These are phyloP conservation scores for Phrynosoma blainvillii DNA, from an alignment of 2,113 vertebrate genomes.

Conservation along the genomic window DNA sequence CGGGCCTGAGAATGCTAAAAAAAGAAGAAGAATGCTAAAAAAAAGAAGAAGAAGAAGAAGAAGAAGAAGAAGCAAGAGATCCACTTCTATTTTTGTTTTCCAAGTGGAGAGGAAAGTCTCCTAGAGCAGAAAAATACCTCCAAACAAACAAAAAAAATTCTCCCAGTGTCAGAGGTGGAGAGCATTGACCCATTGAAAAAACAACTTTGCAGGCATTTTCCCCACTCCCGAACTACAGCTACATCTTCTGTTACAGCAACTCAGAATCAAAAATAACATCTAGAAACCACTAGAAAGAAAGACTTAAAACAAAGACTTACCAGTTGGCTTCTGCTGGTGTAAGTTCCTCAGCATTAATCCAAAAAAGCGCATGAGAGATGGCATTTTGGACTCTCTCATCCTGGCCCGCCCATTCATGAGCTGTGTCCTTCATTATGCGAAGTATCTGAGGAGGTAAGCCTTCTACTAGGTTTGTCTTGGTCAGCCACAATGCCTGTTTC, in stretches of 20 bases:
- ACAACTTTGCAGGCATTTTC: no score
- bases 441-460: conserved; percentile 83
- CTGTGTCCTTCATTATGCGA: conserved; percentile 61
- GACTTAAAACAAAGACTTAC: conserved; percentile 69
- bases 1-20: no score
- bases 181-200: no score
- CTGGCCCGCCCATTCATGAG: conserved; percentile 78
- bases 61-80: no score
- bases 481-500: conserved; percentile 92
- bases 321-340: conserved; percentile 81
- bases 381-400: conserved; percentile 77
- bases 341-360: conserved; percentile 78
- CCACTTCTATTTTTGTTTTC: no score
- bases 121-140: no score
- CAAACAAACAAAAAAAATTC: no score
- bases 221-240: background rate
- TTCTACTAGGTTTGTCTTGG: conserved; percentile 85
- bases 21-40: no score
- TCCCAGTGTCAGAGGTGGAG: no score
- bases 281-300: background rate
- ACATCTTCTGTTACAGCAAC: background rate
- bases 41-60: no score
- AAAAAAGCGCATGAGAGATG: conserved; percentile 85
- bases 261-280: background rate
- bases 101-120: no score